Evolutionary conservation across 2,888 invertebrate genomes (phyloP).

Genomic region (Melieria crassipennis): DNA sequence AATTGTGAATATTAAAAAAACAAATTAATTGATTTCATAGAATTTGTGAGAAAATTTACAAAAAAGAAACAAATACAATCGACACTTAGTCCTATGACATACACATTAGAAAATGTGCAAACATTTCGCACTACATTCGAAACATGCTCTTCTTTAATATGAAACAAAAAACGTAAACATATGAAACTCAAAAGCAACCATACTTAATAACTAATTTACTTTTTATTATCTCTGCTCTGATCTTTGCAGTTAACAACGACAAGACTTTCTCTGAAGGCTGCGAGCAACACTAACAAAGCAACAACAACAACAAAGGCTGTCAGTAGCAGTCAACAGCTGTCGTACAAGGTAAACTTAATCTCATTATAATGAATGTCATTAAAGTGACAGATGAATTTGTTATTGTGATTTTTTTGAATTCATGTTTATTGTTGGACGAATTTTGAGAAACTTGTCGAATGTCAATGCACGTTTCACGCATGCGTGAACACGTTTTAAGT

Average conservation of each 20-base stretch:
- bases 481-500: too few relatives aligned
- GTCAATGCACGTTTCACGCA: too few relatives aligned
- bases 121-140: too few relatives aligned
- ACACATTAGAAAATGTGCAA: too few relatives aligned
- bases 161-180: neutral
- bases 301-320: neutral
- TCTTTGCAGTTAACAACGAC: neutral
- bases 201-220: neutral
- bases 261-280: neutral
- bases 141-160: neutral
- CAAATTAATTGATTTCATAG: too few relatives aligned
- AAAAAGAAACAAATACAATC: too few relatives aligned
- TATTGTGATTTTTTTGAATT: too few relatives aligned
- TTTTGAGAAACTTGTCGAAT: too few relatives aligned
- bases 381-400: neutral
- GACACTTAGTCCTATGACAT: too few relatives aligned
- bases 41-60: too few relatives aligned
- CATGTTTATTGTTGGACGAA: too few relatives aligned
- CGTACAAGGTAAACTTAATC: neutral
- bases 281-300: neutral
- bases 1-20: too few relatives aligned
- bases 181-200: neutral
- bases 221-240: neutral
- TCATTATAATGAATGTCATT: slow-evolving; percentile 1
- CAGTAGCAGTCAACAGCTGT: neutral